Evolutionary conservation across 2,113 vertebrate genomes (phyloP).

Genomic region (Candoia aspera): DNA sequence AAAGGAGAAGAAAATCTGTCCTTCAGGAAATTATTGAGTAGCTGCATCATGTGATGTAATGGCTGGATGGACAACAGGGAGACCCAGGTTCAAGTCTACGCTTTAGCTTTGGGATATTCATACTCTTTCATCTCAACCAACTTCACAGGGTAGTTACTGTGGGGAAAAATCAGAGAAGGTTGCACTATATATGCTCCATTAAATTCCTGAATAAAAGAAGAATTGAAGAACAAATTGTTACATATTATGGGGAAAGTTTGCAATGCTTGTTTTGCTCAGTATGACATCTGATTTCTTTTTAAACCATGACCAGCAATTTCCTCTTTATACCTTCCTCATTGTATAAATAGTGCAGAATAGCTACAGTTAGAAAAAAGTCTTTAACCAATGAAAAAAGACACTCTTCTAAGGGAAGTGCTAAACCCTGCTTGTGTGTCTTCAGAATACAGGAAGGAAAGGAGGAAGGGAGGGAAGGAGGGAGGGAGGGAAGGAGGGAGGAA

Average conservation of each 20-base stretch:
- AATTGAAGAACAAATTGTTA: background rate
- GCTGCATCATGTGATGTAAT: background rate
- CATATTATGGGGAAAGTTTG: background rate
- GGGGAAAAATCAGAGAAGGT: background rate
- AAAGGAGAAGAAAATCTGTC: background rate
- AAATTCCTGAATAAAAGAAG: background rate
- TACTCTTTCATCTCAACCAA: background rate
- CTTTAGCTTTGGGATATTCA: background rate
- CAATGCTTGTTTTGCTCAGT: background rate
- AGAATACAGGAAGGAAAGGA: conserved; percentile 34
- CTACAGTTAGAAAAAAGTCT: conserved; percentile 35
- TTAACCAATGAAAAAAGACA: conserved; percentile 54
- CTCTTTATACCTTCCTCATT: conserved; percentile 47
- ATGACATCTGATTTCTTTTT: conserved; percentile 45
- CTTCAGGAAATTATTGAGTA: background rate
- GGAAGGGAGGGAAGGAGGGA: background rate
- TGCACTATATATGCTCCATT: background rate
- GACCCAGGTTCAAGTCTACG: background rate
- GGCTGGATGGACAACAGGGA: background rate
- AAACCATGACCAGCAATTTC: conserved; percentile 41
- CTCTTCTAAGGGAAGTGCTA: conserved; percentile 41
- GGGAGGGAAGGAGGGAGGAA: background rate
- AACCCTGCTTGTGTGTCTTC: conserved; percentile 50
- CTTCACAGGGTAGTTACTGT: background rate
- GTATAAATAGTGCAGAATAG: conserved; percentile 52